Conservation (phyloP, 1,140 invertebrate species). For the Chrysomallon squamiferum region DNA sequence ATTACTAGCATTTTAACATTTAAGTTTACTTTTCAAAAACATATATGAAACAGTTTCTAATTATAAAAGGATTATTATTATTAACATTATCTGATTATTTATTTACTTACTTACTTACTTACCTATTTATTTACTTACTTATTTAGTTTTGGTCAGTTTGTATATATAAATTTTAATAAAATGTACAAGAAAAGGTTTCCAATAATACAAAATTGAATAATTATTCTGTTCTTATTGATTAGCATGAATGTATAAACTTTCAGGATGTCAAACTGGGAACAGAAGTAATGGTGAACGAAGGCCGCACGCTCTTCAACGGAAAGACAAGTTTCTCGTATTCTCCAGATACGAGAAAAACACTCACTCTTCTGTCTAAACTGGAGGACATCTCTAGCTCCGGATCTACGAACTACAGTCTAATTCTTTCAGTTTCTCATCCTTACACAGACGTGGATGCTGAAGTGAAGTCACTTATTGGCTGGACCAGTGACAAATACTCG, state of each 20-base stretch:
- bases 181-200: neutral
- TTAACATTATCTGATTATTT: no score
- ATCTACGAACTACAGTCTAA: conserved; percentile 43
- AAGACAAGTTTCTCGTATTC: conserved; percentile 57
- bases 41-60: no score
- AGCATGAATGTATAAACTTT: neutral
- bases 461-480: conserved; percentile 31
- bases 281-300: conserved; percentile 29
- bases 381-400: conserved; percentile 35
- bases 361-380: conserved; percentile 45
- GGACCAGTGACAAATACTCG: conserved; percentile 24
- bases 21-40: no score
- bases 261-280: conserved; percentile 37
- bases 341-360: conserved; percentile 38
- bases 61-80: no score
- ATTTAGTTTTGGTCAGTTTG: no score
- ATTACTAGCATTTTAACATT: no score
- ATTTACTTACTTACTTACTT: no score
- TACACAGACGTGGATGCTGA: conserved; percentile 43
- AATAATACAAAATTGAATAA: neutral
- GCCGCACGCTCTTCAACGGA: conserved; percentile 26
- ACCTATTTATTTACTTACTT: no score
- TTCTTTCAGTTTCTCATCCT: conserved; percentile 44
- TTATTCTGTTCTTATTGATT: neutral
- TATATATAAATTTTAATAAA: no score